Percentiles rank a stretch among this genome's conserved stretches.
phyloP scores from a whole-genome alignment of 2,113 vertebrate genomes.

The Dryoscopus gambensis region DNA sequence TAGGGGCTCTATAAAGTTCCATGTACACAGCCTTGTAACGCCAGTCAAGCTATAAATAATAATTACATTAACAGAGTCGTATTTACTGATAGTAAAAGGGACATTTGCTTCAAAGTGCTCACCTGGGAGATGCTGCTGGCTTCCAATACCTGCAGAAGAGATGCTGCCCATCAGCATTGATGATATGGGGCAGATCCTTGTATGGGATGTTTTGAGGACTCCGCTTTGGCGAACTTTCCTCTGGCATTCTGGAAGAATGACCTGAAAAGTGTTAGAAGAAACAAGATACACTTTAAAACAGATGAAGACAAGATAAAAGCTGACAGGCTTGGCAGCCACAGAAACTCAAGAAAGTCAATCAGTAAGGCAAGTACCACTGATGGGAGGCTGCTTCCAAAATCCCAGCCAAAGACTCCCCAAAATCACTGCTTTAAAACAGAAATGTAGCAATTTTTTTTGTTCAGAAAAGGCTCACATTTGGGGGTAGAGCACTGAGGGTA shows the following conservation, averaged over 20 bases:
- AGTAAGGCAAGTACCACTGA: not conserved
- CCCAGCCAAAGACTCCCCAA: not conserved
- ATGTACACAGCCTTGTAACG: not conserved
- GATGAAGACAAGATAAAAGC: not conserved
- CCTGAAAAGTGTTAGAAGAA: slow-evolving; percentile 51
- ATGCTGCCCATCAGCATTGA: slow-evolving; percentile 89
- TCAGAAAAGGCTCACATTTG: slow-evolving; percentile 32
- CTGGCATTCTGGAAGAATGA: slow-evolving; percentile 82
- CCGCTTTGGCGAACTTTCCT: slow-evolving; percentile 78
- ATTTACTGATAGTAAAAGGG: not conserved
- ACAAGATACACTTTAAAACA: slow-evolving; percentile 7
- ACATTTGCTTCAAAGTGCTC: slow-evolving; percentile 49
- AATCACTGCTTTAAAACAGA: not conserved
- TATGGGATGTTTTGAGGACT: slow-evolving; percentile 85
- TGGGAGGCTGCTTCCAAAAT: not conserved
- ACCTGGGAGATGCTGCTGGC: slow-evolving; percentile 83
- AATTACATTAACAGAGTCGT: not conserved
- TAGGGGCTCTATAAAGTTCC: not conserved
- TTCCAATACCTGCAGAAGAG: slow-evolving; percentile 97
- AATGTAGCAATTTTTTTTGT: slow-evolving; percentile 11
- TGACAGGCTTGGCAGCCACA: not conserved
- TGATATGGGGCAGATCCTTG: slow-evolving; percentile 82
- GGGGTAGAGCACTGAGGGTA: not conserved
- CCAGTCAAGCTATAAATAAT: not conserved
- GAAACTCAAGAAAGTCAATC: not conserved